These are phyloP conservation scores for Sebastes iracundus DNA, from an alignment of 2,797 vertebrate species.

Conservation along the genomic window DNA sequence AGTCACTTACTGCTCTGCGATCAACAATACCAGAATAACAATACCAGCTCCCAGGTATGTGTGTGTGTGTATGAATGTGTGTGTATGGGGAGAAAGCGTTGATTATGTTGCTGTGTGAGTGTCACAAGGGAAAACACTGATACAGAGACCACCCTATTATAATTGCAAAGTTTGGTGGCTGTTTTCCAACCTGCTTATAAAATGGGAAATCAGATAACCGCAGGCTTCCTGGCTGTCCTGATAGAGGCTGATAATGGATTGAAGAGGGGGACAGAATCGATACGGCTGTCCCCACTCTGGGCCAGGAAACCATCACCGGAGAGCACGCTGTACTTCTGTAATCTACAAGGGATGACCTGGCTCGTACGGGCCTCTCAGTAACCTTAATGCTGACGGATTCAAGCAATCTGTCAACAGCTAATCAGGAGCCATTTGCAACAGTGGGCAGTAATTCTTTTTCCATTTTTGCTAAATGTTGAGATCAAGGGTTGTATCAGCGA, in stretches of 20 bases:
- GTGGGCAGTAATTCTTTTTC: not conserved
- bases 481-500: not conserved
- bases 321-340: slow-evolving; percentile 11
- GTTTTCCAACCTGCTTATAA: slow-evolving; percentile 45
- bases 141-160: slow-evolving; percentile 11
- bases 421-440: slow-evolving; percentile 5
- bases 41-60: not conserved
- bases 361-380: not conserved
- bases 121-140: slow-evolving; percentile 6
- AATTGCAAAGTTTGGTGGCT: slow-evolving; percentile 56
- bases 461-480: slow-evolving; percentile 2
- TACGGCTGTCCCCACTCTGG: slow-evolving; percentile 51
- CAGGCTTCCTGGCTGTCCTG: slow-evolving; percentile 61
- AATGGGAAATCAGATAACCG: slow-evolving; percentile 65
- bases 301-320: slow-evolving; percentile 42
- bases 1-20: slow-evolving; percentile 18
- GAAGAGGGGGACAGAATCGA: slow-evolving; percentile 63
- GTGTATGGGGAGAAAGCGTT: not conserved
- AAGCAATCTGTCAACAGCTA: slow-evolving; percentile 1
- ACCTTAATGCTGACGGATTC: not conserved
- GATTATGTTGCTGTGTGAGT: not conserved
- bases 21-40: slow-evolving; percentile 13
- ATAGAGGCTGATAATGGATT: slow-evolving; percentile 65
- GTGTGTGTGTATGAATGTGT: not conserved
- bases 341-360: not conserved